These are phyloP conservation scores for Pristionchus mayeri DNA, from an alignment of 2,888 invertebrate species.

Conservation along the genomic window DNA sequence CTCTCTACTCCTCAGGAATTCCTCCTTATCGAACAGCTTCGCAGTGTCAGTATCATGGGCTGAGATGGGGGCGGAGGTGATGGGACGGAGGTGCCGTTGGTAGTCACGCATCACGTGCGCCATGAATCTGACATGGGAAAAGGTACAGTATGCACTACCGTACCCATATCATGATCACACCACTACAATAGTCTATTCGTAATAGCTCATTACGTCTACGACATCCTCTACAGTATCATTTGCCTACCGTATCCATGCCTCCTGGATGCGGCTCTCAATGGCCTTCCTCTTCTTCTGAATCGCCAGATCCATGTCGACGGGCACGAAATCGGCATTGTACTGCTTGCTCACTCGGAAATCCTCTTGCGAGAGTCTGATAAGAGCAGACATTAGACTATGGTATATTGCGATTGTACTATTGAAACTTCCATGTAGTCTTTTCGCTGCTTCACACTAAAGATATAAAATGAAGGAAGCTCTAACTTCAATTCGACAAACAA, in stretches of 20 bases:
- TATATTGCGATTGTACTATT: too few relatives aligned
- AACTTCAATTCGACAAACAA: too few relatives aligned
- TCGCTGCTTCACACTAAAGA: too few relatives aligned
- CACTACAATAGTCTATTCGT: background rate
- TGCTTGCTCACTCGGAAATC: slow-evolving; percentile 55
- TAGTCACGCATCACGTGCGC: slow-evolving; percentile 76
- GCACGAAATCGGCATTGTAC: slow-evolving; percentile 80
- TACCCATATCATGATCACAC: background rate
- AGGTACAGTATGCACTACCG: background rate
- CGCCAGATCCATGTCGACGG: slow-evolving; percentile 66
- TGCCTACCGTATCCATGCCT: slow-evolving; percentile 89
- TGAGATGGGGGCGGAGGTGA: slow-evolving; percentile 82
- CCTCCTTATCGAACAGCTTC: slow-evolving; percentile 91
- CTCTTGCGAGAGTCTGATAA: slow-evolving; percentile 76
- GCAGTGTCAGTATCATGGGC: slow-evolving; percentile 92
- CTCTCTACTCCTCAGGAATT: slow-evolving; percentile 90
- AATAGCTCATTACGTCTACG: background rate
- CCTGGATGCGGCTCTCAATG: slow-evolving; percentile 94
- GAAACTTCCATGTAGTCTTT: too few relatives aligned
- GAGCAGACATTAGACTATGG: background rate
- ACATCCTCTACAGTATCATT: background rate
- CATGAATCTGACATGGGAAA: slow-evolving; percentile 64
- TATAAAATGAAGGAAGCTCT: too few relatives aligned
- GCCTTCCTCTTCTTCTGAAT: slow-evolving; percentile 80
- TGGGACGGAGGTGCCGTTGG: slow-evolving; percentile 78